Evolutionary conservation across 2,888 invertebrate species (phyloP), one percentile per base, ranked within the genome.

Genomic region (Horisme vitalbata): DNA sequence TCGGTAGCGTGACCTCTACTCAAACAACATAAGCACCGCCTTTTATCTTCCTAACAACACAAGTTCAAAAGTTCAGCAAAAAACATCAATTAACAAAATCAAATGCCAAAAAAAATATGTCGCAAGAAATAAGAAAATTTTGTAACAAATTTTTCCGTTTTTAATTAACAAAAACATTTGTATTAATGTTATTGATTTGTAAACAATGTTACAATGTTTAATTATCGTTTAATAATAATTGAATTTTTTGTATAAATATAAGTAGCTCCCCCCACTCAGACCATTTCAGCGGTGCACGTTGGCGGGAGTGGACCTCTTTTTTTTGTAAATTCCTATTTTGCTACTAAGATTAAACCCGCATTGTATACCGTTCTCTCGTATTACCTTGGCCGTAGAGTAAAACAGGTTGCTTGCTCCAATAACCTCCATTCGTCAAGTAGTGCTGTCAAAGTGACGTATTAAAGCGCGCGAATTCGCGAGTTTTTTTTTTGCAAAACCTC

Each of bases 371-470:
- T 61, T 68, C 64, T 73, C 63, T 69, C 68, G 68, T 51, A 61
- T 81, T 55, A 69, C 87, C 86, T 87, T 86, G 86, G 73, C 74
- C 69, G 66, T 70, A 69, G 58, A 52, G 5, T 27, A 18, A 15
- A 68, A 68, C 71, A 53, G 61, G 73, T 70, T 69, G 28, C 59
- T 58, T 66, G 72, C 71, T 74, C 71, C 62, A 77, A 57, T 75
- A 71, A 65, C 65, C 77, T 71, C 76, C 75, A 74, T 65, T 65
- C 46, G 55, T 55, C 56, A 61, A 24, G 46, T 27, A 8, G 67
- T 56, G 54, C 65, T 81, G 81, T 82, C 82, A 83, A 79, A 83
- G 83, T 86, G 85, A 86, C 85, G 78, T 83, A 72, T 68, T 55
- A 74, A 77, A 79, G 67, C 75, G 81, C 85, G 86, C 79, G 75